Evolutionary conservation across 1,140 invertebrate species (phyloP), one percentile per base, ranked within the genome.

Genomic region (Euborellia annulipes): DNA sequence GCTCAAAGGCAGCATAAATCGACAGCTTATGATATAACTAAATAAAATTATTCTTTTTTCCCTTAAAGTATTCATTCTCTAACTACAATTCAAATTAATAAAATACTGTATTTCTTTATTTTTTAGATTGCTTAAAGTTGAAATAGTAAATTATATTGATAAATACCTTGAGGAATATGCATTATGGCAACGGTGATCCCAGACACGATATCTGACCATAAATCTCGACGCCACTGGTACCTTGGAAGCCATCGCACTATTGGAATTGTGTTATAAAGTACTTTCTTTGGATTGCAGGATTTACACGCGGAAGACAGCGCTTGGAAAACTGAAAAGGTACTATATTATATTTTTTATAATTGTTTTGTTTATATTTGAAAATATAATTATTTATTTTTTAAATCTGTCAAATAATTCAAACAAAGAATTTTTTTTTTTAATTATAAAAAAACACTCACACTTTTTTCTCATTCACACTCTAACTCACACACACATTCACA

Each of bases 121-220:
- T 17, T 7, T 38, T 4, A 17, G 19, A n/a, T 13, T 38, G 19
- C 16, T 38, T 38, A 38, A 38, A n/a, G 16, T 38, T 17, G 4
- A 17, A 8, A 17, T 38, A n/a, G 19, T 18, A 38, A 8, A 38
- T 27, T 38, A 30, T 37, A 41, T 16, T 7, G 13, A 11, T 30
- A 37, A 50, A 61, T 65, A 75, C 82, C 86, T 72, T 93, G 90
- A 1, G 89, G 88, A 60, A 94, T 89, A 56, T 93, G 87, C 79
- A 94, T 86, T 48, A 93, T 78, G n/a, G 84, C 85, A 4, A 90
- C 82, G 2, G 88, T 93, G 37, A 86, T 67, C 3, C 89, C 90
- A 3, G 82, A 71, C 17, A 82, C 72, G 7, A 83, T 55, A 64
- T 88, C 83, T 2, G 71, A 66, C 0, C 77, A 46, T 18, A 84